Base-by-base conservation (phyloP, 2,888 invertebrate genomes). In the Sminthurides aquaticus region DNA sequence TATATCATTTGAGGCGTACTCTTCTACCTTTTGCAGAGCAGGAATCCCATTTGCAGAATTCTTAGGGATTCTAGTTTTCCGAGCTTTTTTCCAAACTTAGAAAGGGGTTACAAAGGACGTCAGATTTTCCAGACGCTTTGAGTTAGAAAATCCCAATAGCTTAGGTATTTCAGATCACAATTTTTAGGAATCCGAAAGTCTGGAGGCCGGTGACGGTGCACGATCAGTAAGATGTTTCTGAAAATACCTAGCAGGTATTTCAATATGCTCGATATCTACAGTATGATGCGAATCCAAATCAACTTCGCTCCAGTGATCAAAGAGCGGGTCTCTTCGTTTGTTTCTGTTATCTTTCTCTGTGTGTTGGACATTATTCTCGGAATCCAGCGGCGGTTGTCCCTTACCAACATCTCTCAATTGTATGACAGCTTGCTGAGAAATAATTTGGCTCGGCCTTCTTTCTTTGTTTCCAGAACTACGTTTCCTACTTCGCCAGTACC, bases 181-280 rank as follows among this genome's bases (percentile, higher is more conserved):
- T n/a, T n/a, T n/a, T n/a, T n/a, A n/a, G n/a, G n/a, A n/a, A n/a
- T n/a, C n/a, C n/a, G n/a, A n/a, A n/a, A n/a, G n/a, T n/a, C n/a
- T n/a, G n/a, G n/a, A n/a, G n/a, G n/a, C n/a, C n/a, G n/a, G n/a
- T n/a, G n/a, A n/a, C n/a, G n/a, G n/a, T n/a, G n/a, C n/a, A n/a
- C n/a, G n/a, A n/a, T 34, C 43, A 34, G 43, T 11, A 48, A 26
- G 26, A 8, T 60, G 49, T 48, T 60, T 60, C 18, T 43, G 22
- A 29, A 56, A 54, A 48, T 64, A 68, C n/a, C 66, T 61, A 11
- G 59, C 43, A 2, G 72, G 72, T 26, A 72, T 71, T 60, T 71
- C 72, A 22, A 73, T 71, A 8, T 69, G 69, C 48, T 71, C 70
- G 55, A 73, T 66, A 55, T 71, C 70, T n/a, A 73, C 72, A 48